Evolutionary conservation across 2,113 vertebrate genomes (phyloP), one percentile per base, ranked within the genome.

Genomic region (Acrocephalus kingi): DNA sequence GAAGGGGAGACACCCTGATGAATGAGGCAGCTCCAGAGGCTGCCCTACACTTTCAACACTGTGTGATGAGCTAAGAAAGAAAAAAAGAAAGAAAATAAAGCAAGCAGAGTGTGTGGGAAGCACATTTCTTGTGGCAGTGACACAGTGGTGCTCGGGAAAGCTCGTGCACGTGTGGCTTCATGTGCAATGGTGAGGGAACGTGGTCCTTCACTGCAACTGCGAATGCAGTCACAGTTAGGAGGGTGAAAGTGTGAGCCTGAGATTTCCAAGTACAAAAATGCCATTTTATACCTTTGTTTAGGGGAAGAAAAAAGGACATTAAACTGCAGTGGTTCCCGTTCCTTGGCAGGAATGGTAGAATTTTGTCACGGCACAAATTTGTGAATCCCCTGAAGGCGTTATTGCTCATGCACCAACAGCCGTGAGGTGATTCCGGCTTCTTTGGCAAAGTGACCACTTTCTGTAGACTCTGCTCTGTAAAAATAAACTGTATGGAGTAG

Each of bases 401-500:
- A 81, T 31, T 94, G 82, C 77, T 96, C 93, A 20, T 35, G 79
- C 85, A 84, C 84, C 89, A 90, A 56, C 49, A 87, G 69, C 74
- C 9, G 2, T 28, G 84, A 96, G 76, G 91, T 78, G 93, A 96
- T 90, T 73, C 69, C 6, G 22, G 71, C 56, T 87, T 28, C 89
- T 82, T 56, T 96, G 94, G 95, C 81, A 95, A 49, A 96, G 64
- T 22, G 64, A 83, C 63, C 45, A 9, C 61, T 77, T 96, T 93
- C 92, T 95, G 90, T 81, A 94, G 96, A 39, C 74, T 88, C 86
- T 78, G 78, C 66, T 66, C 63, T 81, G 73, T 87, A 79, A 96
- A 96, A 96, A 95, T 87, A 95, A 96, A 94, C 79, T 48, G 33
- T 72, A 87, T 49, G 46, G 45, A 92, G 92, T 69, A 93, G 62